Evolutionary conservation across 2,888 invertebrate genomes (phyloP).

Genomic region (Metellina segmentata): DNA sequence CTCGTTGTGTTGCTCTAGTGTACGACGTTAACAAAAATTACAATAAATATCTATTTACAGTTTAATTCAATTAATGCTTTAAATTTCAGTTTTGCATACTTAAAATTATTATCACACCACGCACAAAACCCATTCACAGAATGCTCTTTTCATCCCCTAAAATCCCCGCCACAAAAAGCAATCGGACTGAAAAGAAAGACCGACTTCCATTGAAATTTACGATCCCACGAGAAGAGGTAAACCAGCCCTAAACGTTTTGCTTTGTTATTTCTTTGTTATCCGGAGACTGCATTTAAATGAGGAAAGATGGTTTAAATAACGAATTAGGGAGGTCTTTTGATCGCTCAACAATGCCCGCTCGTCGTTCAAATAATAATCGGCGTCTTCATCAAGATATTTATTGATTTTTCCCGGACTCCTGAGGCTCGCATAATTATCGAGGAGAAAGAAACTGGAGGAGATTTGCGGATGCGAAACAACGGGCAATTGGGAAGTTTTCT

Average conservation of each 20-base stretch:
- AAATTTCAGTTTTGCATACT: background rate
- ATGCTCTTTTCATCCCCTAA: slow-evolving; percentile 22
- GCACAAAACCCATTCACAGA: background rate
- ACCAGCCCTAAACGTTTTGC: slow-evolving; percentile 28
- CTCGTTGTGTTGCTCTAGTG: no score
- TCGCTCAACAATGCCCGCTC: slow-evolving; percentile 37
- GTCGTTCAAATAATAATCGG: slow-evolving; percentile 51
- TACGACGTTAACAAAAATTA: no score
- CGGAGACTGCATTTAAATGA: slow-evolving; percentile 38
- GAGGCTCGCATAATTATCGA: slow-evolving; percentile 30
- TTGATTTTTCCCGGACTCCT: slow-evolving; percentile 47
- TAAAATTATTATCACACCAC: slow-evolving; percentile 24
- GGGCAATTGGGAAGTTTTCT: slow-evolving; percentile 2
- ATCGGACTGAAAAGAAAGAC: slow-evolving; percentile 1
- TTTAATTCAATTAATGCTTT: background rate
- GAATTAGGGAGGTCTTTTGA: slow-evolving; percentile 55
- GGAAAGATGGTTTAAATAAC: slow-evolving; percentile 62
- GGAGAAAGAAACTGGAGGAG: slow-evolving; percentile 27
- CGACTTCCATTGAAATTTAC: slow-evolving; percentile 1
- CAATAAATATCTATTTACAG: background rate
- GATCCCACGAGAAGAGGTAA: slow-evolving; percentile 25
- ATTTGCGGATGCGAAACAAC: slow-evolving; percentile 14
- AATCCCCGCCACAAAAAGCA: slow-evolving; percentile 10
- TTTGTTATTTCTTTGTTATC: slow-evolving; percentile 43
- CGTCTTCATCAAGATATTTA: slow-evolving; percentile 29